Conservation (phyloP, 2,888 invertebrate species). For the Erynnis tages region DNA sequence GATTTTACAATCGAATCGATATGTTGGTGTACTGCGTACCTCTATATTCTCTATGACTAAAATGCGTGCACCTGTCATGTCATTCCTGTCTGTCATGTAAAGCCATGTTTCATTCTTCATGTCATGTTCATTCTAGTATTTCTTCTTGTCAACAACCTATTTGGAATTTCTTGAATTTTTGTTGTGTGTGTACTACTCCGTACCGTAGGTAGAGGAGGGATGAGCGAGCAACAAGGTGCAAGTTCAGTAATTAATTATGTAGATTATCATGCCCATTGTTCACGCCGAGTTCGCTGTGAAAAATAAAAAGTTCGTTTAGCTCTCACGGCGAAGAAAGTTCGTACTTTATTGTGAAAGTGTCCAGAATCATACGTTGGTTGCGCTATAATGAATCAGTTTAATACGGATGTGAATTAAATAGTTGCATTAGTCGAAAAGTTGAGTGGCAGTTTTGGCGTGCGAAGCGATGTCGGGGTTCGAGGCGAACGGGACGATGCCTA, state of each 20-base stretch:
- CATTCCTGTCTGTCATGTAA: neutral
- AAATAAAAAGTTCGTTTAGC: constrained; percentile 55
- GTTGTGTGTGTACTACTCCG: constrained; percentile 22
- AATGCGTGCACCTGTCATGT: constrained; percentile 43
- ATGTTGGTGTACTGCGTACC: neutral
- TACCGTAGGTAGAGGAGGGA: constrained; percentile 44
- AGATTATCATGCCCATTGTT: constrained; percentile 73
- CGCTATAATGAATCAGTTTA: constrained; percentile 18
- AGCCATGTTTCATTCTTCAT: no score
- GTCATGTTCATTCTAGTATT: neutral
- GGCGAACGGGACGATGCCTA: constrained; percentile 72
- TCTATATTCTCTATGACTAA: constrained; percentile 32
- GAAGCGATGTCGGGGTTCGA: constrained; percentile 63
- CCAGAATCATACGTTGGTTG: constrained; percentile 1
- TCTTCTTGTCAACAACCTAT: constrained; percentile 17
- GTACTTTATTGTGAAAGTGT: constrained; percentile 44
- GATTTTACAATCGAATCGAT: constrained; percentile 6
- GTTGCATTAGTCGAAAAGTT: constrained; percentile 4
- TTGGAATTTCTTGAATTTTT: constrained; percentile 38
- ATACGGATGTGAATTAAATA: constrained; percentile 4
- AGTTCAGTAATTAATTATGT: constrained; percentile 60
- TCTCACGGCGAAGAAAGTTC: constrained; percentile 75
- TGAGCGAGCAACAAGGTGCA: constrained; percentile 42
- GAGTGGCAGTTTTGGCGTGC: neutral
- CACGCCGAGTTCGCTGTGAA: constrained; percentile 56